phyloP scores from a whole-genome alignment of 2,797 vertebrate species.

The Pipistrellus pipistrellus region DNA sequence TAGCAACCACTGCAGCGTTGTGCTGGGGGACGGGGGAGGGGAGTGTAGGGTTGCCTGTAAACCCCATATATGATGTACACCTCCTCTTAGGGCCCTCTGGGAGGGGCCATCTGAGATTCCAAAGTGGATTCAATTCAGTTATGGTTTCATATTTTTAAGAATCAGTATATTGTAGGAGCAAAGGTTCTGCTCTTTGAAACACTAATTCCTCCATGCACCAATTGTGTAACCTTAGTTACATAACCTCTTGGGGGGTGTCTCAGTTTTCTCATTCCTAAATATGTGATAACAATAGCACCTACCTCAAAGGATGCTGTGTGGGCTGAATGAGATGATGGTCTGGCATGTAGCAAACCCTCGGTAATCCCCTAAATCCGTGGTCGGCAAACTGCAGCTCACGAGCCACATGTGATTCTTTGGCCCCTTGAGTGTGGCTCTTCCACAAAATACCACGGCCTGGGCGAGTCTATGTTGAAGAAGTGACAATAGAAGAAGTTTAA shows the following conservation, averaged over 20 bases:
- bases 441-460: too few species aligned
- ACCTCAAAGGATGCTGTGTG: neutral
- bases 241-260: neutral
- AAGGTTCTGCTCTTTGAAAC: slow-evolving; percentile 34
- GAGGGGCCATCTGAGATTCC: neutral
- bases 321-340: slow-evolving; percentile 5
- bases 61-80: neutral
- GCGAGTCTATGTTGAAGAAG: too few species aligned
- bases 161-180: slow-evolving; percentile 33
- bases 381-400: too few species aligned
- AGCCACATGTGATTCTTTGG: too few species aligned
- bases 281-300: neutral
- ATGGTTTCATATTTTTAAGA: slow-evolving; percentile 26
- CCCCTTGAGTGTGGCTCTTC: too few species aligned
- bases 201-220: neutral
- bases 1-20: neutral
- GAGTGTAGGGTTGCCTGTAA: neutral
- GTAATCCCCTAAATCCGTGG: neutral
- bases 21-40: neutral
- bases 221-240: neutral
- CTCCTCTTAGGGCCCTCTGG: neutral
- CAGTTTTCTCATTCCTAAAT: neutral
- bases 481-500: too few species aligned
- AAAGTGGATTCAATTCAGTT: neutral
- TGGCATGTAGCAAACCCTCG: neutral